These are phyloP conservation scores for Stictocephala bisonia DNA, from an alignment of 2,888 invertebrate genomes.

Conservation along the genomic window DNA sequence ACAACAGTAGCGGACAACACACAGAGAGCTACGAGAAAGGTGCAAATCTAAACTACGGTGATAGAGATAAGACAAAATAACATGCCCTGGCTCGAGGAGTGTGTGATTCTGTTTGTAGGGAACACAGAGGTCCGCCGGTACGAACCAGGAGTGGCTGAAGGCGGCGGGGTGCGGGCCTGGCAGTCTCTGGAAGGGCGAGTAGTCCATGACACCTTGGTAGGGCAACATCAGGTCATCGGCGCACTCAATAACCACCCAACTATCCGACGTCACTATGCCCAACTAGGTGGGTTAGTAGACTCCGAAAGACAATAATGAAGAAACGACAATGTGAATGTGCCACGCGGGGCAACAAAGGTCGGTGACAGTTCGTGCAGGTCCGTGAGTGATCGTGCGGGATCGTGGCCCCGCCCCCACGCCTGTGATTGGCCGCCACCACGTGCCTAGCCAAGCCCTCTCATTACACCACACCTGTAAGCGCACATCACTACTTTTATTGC, in stretches of 20 bases:
- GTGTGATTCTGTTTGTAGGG: conserved; percentile 84
- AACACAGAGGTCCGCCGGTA: conserved; percentile 92
- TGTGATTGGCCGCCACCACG: conserved; percentile 43
- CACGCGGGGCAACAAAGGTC: conserved; percentile 42
- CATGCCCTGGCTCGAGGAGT: conserved; percentile 94
- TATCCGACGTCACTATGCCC: conserved; percentile 39
- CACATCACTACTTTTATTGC: conserved; percentile 27
- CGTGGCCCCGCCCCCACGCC: conserved; percentile 45
- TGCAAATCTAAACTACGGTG: conserved; percentile 43
- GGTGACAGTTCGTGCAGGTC: conserved; percentile 45
- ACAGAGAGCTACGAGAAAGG: too few relatives aligned
- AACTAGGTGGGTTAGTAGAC: conserved; percentile 20
- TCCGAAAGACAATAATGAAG: conserved; percentile 43
- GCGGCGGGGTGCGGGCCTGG: conserved; percentile 72
- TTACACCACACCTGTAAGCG: conserved; percentile 35
- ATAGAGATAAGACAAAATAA: conserved; percentile 61
- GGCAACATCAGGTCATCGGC: conserved; percentile 60
- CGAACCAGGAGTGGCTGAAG: conserved; percentile 96
- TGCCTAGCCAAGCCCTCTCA: conserved; percentile 39
- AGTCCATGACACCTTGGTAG: conserved; percentile 74
- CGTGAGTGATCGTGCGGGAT: conserved; percentile 44
- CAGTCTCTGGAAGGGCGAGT: conserved; percentile 67
- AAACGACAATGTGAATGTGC: conserved; percentile 48
- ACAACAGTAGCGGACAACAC: too few relatives aligned
- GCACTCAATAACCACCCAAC: conserved; percentile 6